Evolutionary conservation across 1,140 invertebrate species (phyloP), one percentile per base, ranked within the genome.

Genomic region (Probaryconus sp.): DNA sequence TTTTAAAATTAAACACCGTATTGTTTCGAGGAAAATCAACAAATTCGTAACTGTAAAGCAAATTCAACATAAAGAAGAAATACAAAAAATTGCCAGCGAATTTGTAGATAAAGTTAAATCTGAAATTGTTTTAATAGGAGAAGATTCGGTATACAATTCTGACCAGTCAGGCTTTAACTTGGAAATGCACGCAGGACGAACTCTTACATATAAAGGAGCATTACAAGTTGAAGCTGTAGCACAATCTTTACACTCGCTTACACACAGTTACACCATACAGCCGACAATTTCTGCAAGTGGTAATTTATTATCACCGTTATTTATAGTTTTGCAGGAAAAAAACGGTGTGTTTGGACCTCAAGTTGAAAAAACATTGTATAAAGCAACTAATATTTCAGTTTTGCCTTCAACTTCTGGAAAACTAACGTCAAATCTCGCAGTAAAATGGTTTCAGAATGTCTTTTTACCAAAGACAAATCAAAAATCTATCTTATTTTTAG

Each of bases 151-250:
- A 2, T 16, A 33, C 1, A 58, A 58, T 21, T 13, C 53, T 7
- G 38, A 43, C 35, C 53, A 58, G 11, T 58, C 40, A 1, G 53
- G 53, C 1, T 58, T 58, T n/a, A 58, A 58, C 24, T 31, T 31
- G 5, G 53, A 58, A 45, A 42, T 45, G 7, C 30, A 58, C 24
- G 17, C 38, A 4, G 31, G 37, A 7, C 7, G 53, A 3, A 35
- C 53, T 14, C 16, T 45, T 1, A n/a, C 26, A 33, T 18, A 13
- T 55, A 35, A 13, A 40, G 16, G 21, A 51, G 21, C 9, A 20
- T 1, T 3, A 20, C 31, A 14, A 35, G 28, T 11, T 11, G 9
- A 33, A 33, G 11, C 14, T 35, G 17, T 6, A 14, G 7, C 9
- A 26, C 17, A 18, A 3, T 17, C 2, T 33, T n/a, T n/a, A n/a